Evolutionary conservation across 2,797 vertebrate genomes (phyloP).

Genomic region (Thamnophis elegans): DNA sequence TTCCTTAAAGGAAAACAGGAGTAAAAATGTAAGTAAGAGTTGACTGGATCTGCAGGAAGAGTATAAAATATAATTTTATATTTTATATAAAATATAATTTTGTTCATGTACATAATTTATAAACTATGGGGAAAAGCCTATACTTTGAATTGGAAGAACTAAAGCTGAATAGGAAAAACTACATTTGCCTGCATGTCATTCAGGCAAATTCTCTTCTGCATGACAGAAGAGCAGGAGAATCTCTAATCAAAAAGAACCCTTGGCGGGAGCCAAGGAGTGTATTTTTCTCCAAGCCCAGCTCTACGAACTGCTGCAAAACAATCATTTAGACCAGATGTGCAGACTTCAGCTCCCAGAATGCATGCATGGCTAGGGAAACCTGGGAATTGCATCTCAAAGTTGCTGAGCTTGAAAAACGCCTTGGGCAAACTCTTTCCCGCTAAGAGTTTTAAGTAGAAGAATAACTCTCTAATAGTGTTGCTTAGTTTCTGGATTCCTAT

Average conservation of each 20-base stretch:
- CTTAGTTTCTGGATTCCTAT: neutral
- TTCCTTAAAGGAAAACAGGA: neutral
- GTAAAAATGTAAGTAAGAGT: neutral
- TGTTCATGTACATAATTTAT: neutral
- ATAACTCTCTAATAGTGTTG: neutral
- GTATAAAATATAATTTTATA: neutral
- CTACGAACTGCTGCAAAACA: neutral
- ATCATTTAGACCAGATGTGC: neutral
- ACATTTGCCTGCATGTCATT: neutral
- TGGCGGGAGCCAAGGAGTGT: neutral
- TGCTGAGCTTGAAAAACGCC: neutral
- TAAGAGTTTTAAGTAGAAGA: neutral
- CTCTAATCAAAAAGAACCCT: neutral
- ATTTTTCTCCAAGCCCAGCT: neutral
- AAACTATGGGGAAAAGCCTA: neutral
- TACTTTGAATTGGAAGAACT: neutral
- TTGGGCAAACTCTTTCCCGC: neutral
- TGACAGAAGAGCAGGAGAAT: neutral
- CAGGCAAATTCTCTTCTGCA: too few relatives aligned
- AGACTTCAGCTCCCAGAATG: neutral
- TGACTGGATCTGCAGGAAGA: neutral
- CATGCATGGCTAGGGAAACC: neutral
- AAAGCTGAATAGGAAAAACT: neutral
- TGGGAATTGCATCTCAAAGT: neutral
- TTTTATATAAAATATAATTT: neutral